Conservation (phyloP, 1,140 invertebrate genomes). For the Bacillus rossius region DNA sequence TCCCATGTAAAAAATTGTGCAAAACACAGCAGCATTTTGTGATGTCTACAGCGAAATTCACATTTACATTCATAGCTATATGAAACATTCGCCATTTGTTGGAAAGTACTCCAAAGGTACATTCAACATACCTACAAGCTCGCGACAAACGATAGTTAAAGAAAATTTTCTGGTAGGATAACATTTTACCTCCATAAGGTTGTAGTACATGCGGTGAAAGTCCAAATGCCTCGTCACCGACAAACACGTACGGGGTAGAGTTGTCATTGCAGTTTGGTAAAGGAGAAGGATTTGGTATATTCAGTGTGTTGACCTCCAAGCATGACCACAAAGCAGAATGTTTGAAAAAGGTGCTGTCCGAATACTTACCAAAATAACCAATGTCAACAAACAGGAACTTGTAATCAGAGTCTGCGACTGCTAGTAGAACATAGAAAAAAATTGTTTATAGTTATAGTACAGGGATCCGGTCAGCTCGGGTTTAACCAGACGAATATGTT, state of each 20-base stretch:
- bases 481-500: constrained; percentile 28
- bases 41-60: constrained; percentile 31
- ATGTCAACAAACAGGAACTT: constrained; percentile 39
- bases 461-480: constrained; percentile 28
- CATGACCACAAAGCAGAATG: constrained; percentile 10
- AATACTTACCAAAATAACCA: constrained; percentile 32
- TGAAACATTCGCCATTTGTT: constrained; percentile 35
- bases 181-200: constrained; percentile 27
- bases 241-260: constrained; percentile 32
- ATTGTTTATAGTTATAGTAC: constrained; percentile 38
- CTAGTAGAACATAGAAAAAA: constrained; percentile 38
- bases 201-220: constrained; percentile 36
- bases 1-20: constrained; percentile 30
- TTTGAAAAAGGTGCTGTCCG: constrained; percentile 26
- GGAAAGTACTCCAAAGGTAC: constrained; percentile 42
- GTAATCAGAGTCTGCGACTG: constrained; percentile 36
- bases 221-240: constrained; percentile 44
- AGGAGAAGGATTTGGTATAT: constrained; percentile 8
- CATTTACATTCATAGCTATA: constrained; percentile 31
- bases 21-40: constrained; percentile 26
- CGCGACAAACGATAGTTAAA: constrained; percentile 43
- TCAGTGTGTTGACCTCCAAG: constrained; percentile 7
- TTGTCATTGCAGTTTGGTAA: constrained; percentile 8
- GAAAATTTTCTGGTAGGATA: constrained; percentile 26
- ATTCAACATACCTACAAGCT: constrained; percentile 41